phyloP scores from a whole-genome alignment of 1,140 invertebrate genomes.

The Cotesia vestalis region DNA sequence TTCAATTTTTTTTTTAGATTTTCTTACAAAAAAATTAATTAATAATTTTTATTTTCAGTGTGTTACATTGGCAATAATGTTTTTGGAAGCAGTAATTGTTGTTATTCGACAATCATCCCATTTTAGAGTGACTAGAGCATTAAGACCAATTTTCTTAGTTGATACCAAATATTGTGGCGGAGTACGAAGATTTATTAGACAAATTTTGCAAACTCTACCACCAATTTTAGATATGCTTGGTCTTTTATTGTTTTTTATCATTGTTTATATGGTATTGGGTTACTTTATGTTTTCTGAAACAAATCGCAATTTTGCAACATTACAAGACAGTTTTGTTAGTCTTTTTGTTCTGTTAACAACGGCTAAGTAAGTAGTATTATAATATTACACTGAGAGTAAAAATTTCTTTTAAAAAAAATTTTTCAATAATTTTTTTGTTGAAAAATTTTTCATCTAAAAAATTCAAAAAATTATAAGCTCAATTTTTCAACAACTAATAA shows the following conservation, averaged over 20 bases:
- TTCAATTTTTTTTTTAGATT: background rate
- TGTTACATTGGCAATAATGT: constrained; percentile 82
- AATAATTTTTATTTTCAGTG: constrained; percentile 69
- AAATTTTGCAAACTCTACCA: constrained; percentile 85
- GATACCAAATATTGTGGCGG: constrained; percentile 86
- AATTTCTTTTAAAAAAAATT: background rate
- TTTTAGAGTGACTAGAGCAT: constrained; percentile 85
- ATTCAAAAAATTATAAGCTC: too few relatives aligned
- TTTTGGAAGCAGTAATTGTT: constrained; percentile 84
- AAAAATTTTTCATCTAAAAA: too few relatives aligned
- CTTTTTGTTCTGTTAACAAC: constrained; percentile 91
- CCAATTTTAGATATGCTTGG: constrained; percentile 90
- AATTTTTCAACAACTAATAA: too few relatives aligned
- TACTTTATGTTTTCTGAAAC: constrained; percentile 83
- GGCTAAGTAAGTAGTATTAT: constrained; percentile 79
- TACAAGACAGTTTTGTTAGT: constrained; percentile 86
- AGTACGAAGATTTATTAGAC: constrained; percentile 76
- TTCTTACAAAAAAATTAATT: background rate
- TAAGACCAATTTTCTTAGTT: constrained; percentile 89
- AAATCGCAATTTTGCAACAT: constrained; percentile 81
- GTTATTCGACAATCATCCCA: constrained; percentile 84
- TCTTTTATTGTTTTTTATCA: constrained; percentile 85
- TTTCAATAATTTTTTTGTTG: background rate
- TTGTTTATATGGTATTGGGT: constrained; percentile 83
- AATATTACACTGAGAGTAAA: background rate